These are phyloP conservation scores for Oeneis ivallda DNA, from an alignment of 2,888 invertebrate species.

Conservation along the genomic window DNA sequence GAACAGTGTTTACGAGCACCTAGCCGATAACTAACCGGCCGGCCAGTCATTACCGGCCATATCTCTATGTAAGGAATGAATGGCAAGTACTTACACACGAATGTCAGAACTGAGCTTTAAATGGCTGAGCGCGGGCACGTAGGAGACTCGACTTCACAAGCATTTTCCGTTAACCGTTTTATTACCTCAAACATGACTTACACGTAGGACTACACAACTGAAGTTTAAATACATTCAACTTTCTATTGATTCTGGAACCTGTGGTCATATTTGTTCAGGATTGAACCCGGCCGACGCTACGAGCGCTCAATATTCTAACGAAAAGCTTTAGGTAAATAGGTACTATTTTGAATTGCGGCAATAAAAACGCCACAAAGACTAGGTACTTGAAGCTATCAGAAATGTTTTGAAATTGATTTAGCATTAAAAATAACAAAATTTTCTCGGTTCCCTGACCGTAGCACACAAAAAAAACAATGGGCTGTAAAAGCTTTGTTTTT, in stretches of 20 bases:
- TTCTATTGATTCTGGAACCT: conserved; percentile 39
- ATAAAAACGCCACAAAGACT: conserved; percentile 15
- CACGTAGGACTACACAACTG: conserved; percentile 50
- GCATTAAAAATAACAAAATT: conserved; percentile 27
- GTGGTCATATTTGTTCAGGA: conserved; percentile 37
- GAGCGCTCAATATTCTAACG: conserved; percentile 34
- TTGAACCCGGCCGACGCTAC: conserved; percentile 25
- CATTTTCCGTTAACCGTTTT: conserved; percentile 63
- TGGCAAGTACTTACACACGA: conserved; percentile 71
- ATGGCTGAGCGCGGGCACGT: conserved; percentile 67
- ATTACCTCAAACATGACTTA: conserved; percentile 56
- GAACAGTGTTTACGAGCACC: conserved; percentile 75
- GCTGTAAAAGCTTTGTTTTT: conserved; percentile 55
- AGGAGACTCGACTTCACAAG: conserved; percentile 58
- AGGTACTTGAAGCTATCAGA: conserved; percentile 20
- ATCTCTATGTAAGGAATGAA: conserved; percentile 77
- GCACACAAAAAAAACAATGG: conserved; percentile 56
- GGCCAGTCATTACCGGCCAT: conserved; percentile 74
- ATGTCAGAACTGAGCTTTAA: conserved; percentile 64
- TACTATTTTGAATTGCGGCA: conserved; percentile 11
- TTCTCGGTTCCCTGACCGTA: conserved; percentile 44
- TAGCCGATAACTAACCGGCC: conserved; percentile 70
- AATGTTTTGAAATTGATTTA: conserved; percentile 15
- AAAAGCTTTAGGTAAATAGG: conserved; percentile 18
- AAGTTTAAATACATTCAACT: conserved; percentile 42